phyloP scores from a whole-genome alignment of 2,797 vertebrate genomes.

The Sebastes dallii region DNA sequence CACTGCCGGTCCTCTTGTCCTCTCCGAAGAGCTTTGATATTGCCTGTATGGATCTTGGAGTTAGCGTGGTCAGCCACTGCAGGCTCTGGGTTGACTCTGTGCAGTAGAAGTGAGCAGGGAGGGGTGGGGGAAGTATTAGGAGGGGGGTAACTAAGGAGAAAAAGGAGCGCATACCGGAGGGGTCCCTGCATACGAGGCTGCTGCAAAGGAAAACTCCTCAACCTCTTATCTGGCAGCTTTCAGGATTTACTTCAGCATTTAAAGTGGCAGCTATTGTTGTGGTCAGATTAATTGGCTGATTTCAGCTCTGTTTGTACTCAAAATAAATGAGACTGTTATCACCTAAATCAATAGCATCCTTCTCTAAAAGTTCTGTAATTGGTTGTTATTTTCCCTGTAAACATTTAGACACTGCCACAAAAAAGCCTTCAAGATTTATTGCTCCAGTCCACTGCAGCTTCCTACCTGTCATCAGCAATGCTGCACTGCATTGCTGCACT shows the following conservation, averaged over 20 bases:
- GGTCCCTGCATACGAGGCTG: conserved; percentile 48
- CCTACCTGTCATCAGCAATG: conserved; percentile 63
- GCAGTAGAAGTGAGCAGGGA: conserved; percentile 64
- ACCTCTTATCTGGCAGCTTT: conserved; percentile 22
- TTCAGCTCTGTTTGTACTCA: conserved; percentile 33
- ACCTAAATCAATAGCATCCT: conserved; percentile 28
- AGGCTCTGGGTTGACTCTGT: conserved; percentile 87
- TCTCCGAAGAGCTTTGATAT: conserved; percentile 40
- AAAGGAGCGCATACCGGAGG: conserved; percentile 52
- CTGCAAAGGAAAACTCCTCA: conserved; percentile 38
- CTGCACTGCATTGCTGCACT: conserved; percentile 64
- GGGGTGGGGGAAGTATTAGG: conserved; percentile 35
- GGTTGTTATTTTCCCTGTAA: conserved; percentile 41
- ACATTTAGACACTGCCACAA: conserved; percentile 44
- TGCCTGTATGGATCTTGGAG: conserved; percentile 59
- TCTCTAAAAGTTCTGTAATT: conserved; percentile 39
- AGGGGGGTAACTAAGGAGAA: conserved; percentile 32
- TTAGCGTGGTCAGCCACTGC: conserved; percentile 77
- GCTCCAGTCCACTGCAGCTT: conserved; percentile 63
- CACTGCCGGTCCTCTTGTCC: conserved; percentile 38
- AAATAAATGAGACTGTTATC: conserved; percentile 43
- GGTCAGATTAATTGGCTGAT: conserved; percentile 39
- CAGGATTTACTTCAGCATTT: conserved; percentile 48
- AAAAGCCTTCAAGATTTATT: conserved; percentile 56
- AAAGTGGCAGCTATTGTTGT: conserved; percentile 31